phyloP scores from a whole-genome alignment of 2,888 invertebrate genomes.

The Zygothrica quintamaculata region DNA sequence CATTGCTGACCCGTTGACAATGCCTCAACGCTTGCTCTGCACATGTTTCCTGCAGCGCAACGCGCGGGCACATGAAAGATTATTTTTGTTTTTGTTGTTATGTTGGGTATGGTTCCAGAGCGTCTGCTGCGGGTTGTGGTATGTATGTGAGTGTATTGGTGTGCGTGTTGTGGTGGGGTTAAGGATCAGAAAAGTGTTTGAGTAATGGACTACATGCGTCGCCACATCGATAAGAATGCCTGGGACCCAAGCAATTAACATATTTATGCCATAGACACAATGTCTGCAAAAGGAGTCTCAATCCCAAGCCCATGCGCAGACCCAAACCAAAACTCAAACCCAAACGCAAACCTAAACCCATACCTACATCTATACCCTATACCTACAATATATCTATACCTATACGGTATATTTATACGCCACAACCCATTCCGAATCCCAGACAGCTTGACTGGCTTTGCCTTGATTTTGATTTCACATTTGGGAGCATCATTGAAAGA shows the following conservation, averaged over 20 bases:
- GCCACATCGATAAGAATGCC: slow-evolving; percentile 63
- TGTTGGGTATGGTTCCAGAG: slow-evolving; percentile 43
- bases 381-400: no score
- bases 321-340: neutral
- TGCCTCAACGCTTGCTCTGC: slow-evolving; percentile 23
- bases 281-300: slow-evolving; percentile 62
- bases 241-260: slow-evolving; percentile 64
- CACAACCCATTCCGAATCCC: slow-evolving; percentile 25
- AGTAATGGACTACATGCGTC: slow-evolving; percentile 69
- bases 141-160: slow-evolving; percentile 10
- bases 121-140: slow-evolving; percentile 60
- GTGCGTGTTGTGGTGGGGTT: slow-evolving; percentile 48
- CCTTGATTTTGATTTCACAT: slow-evolving; percentile 63
- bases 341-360: neutral
- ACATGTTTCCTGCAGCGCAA: slow-evolving; percentile 38
- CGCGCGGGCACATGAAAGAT: slow-evolving; percentile 64
- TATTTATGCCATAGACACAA: slow-evolving; percentile 72
- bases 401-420: no score
- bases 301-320: neutral
- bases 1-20: slow-evolving; percentile 64
- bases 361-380: slow-evolving; percentile 11
- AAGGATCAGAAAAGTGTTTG: slow-evolving; percentile 69
- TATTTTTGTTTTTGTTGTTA: slow-evolving; percentile 15
- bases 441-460: slow-evolving; percentile 70
- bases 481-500: slow-evolving; percentile 37